phyloP scores from a whole-genome alignment of 2,113 vertebrate genomes.

The Propithecus coquereli region DNA sequence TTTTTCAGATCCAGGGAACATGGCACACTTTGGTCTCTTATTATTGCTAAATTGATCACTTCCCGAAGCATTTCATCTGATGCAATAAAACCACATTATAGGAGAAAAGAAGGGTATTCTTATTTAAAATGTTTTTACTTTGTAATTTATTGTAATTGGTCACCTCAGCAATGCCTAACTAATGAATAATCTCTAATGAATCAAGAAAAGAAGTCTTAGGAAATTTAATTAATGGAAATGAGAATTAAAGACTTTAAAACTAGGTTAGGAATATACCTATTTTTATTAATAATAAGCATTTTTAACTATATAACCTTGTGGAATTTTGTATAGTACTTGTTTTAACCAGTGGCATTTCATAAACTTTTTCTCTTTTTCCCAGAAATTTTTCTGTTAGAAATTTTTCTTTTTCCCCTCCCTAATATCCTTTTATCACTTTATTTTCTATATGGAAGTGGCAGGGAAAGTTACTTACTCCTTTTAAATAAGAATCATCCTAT shows the following conservation, averaged over 20 bases:
- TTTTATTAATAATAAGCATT: neutral
- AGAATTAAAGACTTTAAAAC: neutral
- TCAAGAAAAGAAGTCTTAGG: neutral
- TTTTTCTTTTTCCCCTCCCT: neutral
- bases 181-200: neutral
- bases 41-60: constrained; percentile 86
- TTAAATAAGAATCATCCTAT: neutral
- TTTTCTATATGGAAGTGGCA: neutral
- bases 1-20: constrained; percentile 86
- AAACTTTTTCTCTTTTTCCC: neutral
- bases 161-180: neutral
- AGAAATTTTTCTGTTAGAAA: neutral
- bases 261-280: neutral
- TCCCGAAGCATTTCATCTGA: constrained; percentile 69
- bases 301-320: neutral
- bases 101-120: constrained; percentile 87
- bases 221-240: neutral
- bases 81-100: constrained; percentile 84
- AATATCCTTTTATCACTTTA: neutral
- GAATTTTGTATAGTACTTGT: neutral
- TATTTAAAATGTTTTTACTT: neutral
- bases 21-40: constrained; percentile 93
- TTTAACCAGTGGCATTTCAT: constrained; percentile 16
- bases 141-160: neutral
- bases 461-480: neutral